Base-by-base conservation (phyloP, 2,888 invertebrate species). In the Aspidapion aeneum region DNA sequence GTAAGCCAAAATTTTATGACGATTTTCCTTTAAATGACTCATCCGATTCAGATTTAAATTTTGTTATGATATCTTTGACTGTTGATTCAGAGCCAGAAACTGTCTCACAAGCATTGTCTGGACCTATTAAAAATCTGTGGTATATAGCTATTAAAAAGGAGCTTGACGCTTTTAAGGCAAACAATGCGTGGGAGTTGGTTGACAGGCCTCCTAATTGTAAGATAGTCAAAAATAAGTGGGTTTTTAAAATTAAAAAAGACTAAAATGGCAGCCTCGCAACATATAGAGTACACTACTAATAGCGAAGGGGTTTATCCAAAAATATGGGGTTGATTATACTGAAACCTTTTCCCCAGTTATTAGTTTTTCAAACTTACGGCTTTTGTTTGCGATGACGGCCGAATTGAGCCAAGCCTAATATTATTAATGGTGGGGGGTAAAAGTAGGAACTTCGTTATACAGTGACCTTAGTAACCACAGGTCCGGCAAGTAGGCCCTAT, bases 171-270 rank as follows among this genome's bases (percentile, higher is more conserved):
- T 60, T 72, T 17, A 58, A 57, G 20, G 50, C 61, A 21, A 68
- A 72, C 62, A 63, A 69, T 55, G 68, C 70, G 21, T 73, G 73
- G 71, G 66, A 65, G 20, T 52, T 70, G 16, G 68, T 68, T 20
- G 62, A 66, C 20, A 63, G 57, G 57, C 70, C 71, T 17, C 17
- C 3, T 7, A 66, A 68, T 57, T 60, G 57, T 54, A 66, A 64
- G 57, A 63, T 67, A 12, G 67, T 72, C 5, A 65, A 66, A 58
- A 69, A 62, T 18, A 70, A 66, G 57, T 73, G 72, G 70, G 67
- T 69, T 18, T 73, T 69, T 56, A 69, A 66, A 57, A 64, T 64
- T 2, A 72, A 71, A 65, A 69, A 52, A 18, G 60, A 66, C 51
- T 48, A 59, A 51, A 62, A 70, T 61, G 69, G 69, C 18, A 54